A percentile compares a stretch with the other conserved stretches of the same genome.
phyloP scores from a whole-genome alignment of 1,140 invertebrate genomes.

The Laupala kohalensis region DNA sequence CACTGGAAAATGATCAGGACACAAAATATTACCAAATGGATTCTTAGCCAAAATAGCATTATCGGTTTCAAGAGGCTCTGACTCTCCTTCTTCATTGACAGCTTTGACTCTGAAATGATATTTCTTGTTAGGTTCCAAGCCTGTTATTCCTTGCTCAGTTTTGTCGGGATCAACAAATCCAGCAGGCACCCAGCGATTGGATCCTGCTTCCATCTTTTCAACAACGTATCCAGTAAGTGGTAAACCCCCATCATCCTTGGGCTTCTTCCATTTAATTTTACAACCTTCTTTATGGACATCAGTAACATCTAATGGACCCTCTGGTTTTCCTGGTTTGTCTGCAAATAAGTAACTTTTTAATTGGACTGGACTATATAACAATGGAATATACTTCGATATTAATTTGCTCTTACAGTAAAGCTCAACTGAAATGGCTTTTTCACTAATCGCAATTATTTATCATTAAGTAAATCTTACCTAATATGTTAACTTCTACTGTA shows the following conservation, averaged over 20 bases:
- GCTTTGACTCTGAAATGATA: slow-evolving; percentile 93
- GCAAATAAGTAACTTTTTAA: slow-evolving; percentile 19
- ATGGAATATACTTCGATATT: slow-evolving; percentile 50
- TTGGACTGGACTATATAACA: slow-evolving; percentile 16
- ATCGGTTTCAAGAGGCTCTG: slow-evolving; percentile 81
- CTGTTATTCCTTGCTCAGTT: slow-evolving; percentile 72
- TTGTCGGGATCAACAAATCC: slow-evolving; percentile 75
- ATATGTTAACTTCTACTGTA: slow-evolving; percentile 82
- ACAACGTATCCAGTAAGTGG: slow-evolving; percentile 80
- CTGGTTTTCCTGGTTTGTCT: slow-evolving; percentile 89
- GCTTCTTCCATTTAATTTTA: slow-evolving; percentile 89
- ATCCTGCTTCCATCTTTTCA: slow-evolving; percentile 82
- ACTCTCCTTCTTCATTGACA: slow-evolving; percentile 90
- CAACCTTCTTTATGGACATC: slow-evolving; percentile 91
- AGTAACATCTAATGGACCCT: slow-evolving; percentile 82
- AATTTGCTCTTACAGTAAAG: not conserved
- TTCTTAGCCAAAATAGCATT: slow-evolving; percentile 83
- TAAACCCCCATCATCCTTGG: slow-evolving; percentile 87
- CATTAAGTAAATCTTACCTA: no score
- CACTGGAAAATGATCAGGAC: not conserved
- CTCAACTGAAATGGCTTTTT: not conserved
- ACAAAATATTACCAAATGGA: slow-evolving; percentile 59
- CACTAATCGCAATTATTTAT: no score
- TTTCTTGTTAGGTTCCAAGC: slow-evolving; percentile 80
- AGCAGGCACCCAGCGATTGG: slow-evolving; percentile 77